A percentile compares a stretch with the other conserved stretches of the same genome.
These are phyloP conservation scores for Sebastiscus tertius DNA, from an alignment of 2,797 vertebrate genomes.

Conservation along the genomic window DNA sequence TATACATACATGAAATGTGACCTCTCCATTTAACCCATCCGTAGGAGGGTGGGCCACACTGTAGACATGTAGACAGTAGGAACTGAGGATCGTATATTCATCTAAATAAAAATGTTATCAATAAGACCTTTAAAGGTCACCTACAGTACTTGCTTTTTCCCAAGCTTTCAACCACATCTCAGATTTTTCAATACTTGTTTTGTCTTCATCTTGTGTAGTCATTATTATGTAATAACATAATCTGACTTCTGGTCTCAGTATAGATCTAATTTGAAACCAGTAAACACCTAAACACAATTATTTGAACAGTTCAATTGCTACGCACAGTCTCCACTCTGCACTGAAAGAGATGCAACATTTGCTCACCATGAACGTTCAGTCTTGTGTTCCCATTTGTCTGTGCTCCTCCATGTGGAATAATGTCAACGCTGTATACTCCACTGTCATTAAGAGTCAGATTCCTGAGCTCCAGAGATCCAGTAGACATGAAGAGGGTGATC, in stretches of 20 bases:
- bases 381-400: fast-evolving
- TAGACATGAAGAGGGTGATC: not conserved
- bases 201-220: not conserved
- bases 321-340: not conserved
- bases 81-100: too few species aligned
- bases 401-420: fast-evolving
- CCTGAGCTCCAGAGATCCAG: conserved; percentile 5
- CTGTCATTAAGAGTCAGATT: conserved; percentile 29
- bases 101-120: too few species aligned
- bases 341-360: not conserved
- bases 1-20: too few species aligned
- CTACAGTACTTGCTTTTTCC: not conserved
- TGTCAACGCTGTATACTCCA: not conserved
- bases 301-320: too few species aligned
- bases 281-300: too few species aligned
- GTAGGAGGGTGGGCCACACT: too few species aligned
- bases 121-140: not conserved
- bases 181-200: not conserved
- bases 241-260: not conserved
- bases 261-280: too few species aligned
- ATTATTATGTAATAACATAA: not conserved
- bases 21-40: too few species aligned
- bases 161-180: too few species aligned
- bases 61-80: too few species aligned
- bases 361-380: conserved; percentile 31